phyloP scores from a whole-genome alignment of 2,797 vertebrate species.

The Scolopax rusticola region DNA sequence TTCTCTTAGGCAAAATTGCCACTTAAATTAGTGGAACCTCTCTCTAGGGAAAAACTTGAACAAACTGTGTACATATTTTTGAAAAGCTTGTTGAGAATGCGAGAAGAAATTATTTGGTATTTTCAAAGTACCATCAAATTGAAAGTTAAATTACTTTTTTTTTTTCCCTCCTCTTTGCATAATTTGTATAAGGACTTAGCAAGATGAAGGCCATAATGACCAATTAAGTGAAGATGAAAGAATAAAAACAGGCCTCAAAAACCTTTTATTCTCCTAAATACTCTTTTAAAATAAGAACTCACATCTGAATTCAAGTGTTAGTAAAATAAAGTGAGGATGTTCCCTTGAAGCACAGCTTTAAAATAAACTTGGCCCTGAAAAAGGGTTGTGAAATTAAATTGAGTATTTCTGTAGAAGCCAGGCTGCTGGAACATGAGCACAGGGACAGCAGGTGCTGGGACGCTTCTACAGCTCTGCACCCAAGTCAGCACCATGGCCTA shows the following conservation, averaged over 20 bases:
- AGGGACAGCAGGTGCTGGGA: background rate
- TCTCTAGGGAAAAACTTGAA: background rate
- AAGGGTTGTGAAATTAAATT: background rate
- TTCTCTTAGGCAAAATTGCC: background rate
- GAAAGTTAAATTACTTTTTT: background rate
- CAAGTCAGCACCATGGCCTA: background rate
- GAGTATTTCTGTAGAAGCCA: background rate
- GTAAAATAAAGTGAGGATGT: background rate
- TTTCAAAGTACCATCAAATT: background rate
- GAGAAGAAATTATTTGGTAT: background rate
- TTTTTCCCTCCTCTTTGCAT: background rate
- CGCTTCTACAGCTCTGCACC: background rate
- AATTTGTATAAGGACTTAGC: background rate
- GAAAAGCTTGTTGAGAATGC: background rate
- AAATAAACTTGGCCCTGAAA: background rate
- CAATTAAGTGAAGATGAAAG: background rate
- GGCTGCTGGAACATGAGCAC: accelerated
- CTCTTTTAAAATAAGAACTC: background rate
- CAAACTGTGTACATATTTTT: background rate
- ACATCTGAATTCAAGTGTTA: background rate
- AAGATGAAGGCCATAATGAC: background rate
- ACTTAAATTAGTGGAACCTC: background rate
- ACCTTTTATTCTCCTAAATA: background rate
- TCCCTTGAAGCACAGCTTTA: background rate
- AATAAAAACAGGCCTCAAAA: background rate